A percentile compares a stretch with the other conserved stretches of the same genome.
phyloP scores from a whole-genome alignment of 1,140 invertebrate species.

The Orchesella cincta region DNA sequence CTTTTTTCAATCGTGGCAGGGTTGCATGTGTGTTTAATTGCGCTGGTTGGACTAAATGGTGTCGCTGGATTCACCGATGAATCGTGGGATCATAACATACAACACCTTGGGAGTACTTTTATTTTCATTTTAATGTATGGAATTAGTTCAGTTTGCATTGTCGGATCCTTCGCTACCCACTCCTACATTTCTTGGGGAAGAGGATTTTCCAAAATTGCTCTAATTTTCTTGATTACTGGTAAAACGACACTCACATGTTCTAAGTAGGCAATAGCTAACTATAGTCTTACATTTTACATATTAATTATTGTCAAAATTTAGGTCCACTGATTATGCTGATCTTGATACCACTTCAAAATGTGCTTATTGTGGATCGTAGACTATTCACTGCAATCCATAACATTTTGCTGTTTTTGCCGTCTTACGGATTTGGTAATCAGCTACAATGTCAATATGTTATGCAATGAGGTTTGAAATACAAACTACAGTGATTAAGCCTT shows the following conservation, averaged over 20 bases:
- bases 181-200: background rate
- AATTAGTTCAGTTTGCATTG: background rate
- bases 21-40: background rate
- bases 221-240: background rate
- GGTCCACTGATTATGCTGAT: conserved; percentile 9
- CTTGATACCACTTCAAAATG: background rate
- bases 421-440: background rate
- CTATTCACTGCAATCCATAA: background rate
- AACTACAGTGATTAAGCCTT: background rate
- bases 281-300: no score
- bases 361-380: background rate
- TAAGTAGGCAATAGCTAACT: no score
- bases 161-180: background rate
- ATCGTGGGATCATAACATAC: no score
- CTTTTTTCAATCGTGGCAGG: background rate
- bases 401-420: conserved; percentile 7
- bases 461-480: background rate
- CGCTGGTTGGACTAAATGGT: no score
- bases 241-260: background rate
- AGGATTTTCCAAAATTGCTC: background rate
- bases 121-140: background rate
- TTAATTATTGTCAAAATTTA: background rate
- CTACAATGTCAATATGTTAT: background rate
- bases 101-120: background rate
- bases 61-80: no score